phyloP scores from a whole-genome alignment of 1,140 invertebrate species.

The Polypedilum vanderplanki region DNA sequence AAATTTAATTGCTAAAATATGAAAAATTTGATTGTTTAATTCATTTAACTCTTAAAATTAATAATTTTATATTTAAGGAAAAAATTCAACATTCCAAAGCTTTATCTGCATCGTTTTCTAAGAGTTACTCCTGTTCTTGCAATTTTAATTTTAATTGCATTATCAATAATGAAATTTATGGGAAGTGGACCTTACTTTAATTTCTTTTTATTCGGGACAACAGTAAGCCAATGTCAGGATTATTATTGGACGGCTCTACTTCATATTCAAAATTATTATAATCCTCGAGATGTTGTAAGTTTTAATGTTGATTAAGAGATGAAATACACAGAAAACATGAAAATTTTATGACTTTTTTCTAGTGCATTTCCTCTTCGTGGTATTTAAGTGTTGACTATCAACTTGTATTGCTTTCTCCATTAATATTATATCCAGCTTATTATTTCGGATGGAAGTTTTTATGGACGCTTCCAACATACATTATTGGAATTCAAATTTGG shows the following conservation, averaged over 20 bases:
- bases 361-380: slow-evolving; percentile 53
- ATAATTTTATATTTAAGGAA: neutral
- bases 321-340: no score
- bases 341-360: slow-evolving; percentile 33
- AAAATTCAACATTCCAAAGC: neutral
- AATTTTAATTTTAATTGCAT: neutral
- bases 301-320: neutral
- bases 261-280: slow-evolving; percentile 41
- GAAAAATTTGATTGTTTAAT: neutral
- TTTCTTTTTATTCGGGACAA: neutral
- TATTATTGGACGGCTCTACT: slow-evolving; percentile 42
- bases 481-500: neutral
- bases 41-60: no score
- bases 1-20: neutral
- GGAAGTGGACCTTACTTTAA: neutral
- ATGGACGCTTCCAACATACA: neutral
- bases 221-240: slow-evolving; percentile 30
- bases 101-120: slow-evolving; percentile 24
- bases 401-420: slow-evolving; percentile 45
- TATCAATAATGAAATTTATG: neutral
- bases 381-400: slow-evolving; percentile 52
- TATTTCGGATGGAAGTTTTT: slow-evolving; percentile 32
- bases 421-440: slow-evolving; percentile 45
- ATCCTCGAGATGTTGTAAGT: slow-evolving; percentile 31
- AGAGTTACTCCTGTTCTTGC: neutral